Percentiles rank a stretch among this genome's conserved stretches.
Conservation (phyloP, 2,797 vertebrate genomes). For the Mormyrops attenuatus region DNA sequence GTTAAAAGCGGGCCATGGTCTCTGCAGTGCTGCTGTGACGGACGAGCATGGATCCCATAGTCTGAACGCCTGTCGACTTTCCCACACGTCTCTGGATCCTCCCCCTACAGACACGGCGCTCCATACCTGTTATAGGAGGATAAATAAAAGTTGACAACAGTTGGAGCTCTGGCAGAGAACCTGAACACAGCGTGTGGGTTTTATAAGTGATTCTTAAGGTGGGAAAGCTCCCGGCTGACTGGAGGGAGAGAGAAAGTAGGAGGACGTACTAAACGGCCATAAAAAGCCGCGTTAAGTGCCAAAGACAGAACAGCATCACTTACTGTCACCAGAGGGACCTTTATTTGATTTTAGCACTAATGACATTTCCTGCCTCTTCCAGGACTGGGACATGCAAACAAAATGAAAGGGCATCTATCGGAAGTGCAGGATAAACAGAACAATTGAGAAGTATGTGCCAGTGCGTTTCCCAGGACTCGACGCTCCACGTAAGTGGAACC, state of each 20-base stretch:
- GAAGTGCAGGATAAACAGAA: conserved; percentile 1
- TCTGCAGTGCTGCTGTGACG: background rate
- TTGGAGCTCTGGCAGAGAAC: background rate
- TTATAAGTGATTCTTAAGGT: background rate
- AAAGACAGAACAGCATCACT: conserved; percentile 20
- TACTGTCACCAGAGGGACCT: conserved; percentile 19
- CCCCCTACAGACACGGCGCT: conserved; percentile 36
- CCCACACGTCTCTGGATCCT: conserved; percentile 39
- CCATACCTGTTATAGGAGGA: background rate
- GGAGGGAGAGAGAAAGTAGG: background rate
- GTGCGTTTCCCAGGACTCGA: background rate
- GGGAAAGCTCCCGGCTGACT: background rate
- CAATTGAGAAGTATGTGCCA: background rate
- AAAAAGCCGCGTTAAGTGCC: conserved; percentile 18
- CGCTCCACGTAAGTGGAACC: background rate
- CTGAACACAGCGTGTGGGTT: background rate
- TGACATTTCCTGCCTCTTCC: conserved; percentile 32
- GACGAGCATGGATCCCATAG: conserved; percentile 33
- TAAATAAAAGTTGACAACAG: background rate
- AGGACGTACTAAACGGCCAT: background rate
- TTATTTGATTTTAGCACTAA: conserved; percentile 37
- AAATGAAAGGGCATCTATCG: background rate
- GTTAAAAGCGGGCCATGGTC: background rate
- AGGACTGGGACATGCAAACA: conserved; percentile 22
- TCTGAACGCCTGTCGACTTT: conserved; percentile 45